Evolutionary conservation across 1,140 invertebrate species (phyloP), one percentile per base, ranked within the genome.

Genomic region (Halotydeus destructor): DNA sequence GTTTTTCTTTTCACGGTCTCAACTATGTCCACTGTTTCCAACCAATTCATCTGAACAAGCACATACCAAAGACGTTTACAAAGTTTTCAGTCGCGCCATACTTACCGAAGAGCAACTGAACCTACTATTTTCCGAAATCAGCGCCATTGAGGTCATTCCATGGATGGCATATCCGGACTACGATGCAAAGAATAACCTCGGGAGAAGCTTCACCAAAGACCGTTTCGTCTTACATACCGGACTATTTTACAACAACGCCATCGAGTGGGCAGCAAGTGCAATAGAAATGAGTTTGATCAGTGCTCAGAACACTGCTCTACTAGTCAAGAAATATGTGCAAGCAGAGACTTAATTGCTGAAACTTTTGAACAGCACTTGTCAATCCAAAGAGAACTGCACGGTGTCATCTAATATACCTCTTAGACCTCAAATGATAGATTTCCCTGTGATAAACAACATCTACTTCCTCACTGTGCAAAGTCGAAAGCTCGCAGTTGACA

Each of bases 231-330:
- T 75, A 0, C 54, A 68, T 47, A 58, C 68, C 38, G 55, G 58
- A 6, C 43, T 76, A 21, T 76, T 70, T 56, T 65, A 75, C 52
- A 52, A 72, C 0, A 77, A 76, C 63, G 66, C 67, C 6, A 71
- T 76, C 39, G 74, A 77, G 56, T 67, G 68, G 64, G 67, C 67
- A 9, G 73, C 71, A 2, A 74, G 71, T 56, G 70, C 74, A 0
- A 76, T 77, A 66, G 75, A 77, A 60, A 76, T 75, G 71, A 70
- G 67, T 56, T 62, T 66, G 14, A 68, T 77, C 41, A 65, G 62
- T 34, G 72, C 63, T 1, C 66, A 65, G 54, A 77, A 77, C 60
- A 65, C 70, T 25, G 74, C 73, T 14, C 56, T 73, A 36, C 56
- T 74, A 31, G 64, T 66, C 0, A n/a, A n/a, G n/a, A n/a, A n/a